These are phyloP conservation scores for Cherax destructor DNA, from an alignment of 1,140 invertebrate genomes.

Conservation along the genomic window DNA sequence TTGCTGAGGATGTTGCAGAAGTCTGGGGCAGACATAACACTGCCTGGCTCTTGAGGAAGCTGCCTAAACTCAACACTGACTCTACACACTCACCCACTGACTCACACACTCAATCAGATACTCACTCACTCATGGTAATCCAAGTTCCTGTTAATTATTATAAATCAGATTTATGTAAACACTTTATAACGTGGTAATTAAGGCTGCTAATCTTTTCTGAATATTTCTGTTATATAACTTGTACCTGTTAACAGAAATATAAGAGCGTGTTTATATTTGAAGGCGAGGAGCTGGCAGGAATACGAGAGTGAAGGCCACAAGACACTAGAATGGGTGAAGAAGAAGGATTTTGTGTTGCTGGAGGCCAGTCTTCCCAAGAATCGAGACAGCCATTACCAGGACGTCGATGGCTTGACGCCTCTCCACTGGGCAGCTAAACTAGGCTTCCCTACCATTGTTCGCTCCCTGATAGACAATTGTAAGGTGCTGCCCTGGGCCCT, in stretches of 20 bases:
- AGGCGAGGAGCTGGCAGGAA: slow-evolving; percentile 22
- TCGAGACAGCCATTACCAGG: slow-evolving; percentile 26
- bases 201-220: no score
- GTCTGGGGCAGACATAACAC: slow-evolving; percentile 22
- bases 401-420: slow-evolving; percentile 2
- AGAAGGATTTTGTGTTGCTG: neutral
- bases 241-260: no score
- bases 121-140: slow-evolving; percentile 9
- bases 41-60: slow-evolving; percentile 27
- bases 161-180: neutral
- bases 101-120: neutral
- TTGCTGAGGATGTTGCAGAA: slow-evolving; percentile 19
- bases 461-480: neutral
- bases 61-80: neutral
- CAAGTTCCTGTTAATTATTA: neutral
- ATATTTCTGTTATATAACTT: no score
- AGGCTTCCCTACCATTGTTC: neutral
- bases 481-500: neutral
- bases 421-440: slow-evolving; percentile 26
- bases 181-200: no score
- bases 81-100: neutral
- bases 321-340: slow-evolving; percentile 10
- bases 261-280: no score
- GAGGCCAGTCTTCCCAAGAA: neutral
- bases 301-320: slow-evolving; percentile 18